phyloP scores from a whole-genome alignment of 2,113 vertebrate genomes.

The Conger conger region DNA sequence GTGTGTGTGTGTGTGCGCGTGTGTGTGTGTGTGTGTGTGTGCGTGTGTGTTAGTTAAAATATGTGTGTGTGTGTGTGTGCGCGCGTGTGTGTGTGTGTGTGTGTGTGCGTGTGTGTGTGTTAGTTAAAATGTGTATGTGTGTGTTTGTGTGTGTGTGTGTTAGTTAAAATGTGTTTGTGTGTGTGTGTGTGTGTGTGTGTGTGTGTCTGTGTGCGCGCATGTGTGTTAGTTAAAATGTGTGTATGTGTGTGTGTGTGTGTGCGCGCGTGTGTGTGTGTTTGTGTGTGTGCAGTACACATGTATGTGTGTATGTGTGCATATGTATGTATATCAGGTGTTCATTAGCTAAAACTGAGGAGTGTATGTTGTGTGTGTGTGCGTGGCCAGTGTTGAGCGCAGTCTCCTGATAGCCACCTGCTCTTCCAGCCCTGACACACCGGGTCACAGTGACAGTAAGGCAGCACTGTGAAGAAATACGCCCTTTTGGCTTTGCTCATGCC shows the following conservation, averaged over 20 bases:
- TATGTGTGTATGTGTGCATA: neutral
- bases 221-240: no score
- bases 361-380: neutral
- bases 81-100: neutral
- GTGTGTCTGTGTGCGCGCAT: neutral
- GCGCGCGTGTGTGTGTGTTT: neutral
- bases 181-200: neutral
- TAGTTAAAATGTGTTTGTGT: no score
- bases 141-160: neutral
- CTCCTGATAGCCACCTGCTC: neutral
- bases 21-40: no score
- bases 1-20: no score
- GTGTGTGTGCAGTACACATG: no score
- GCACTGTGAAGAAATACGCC: conserved; percentile 17
- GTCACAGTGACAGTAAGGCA: conserved; percentile 3
- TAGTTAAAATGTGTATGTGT: neutral
- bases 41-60: no score
- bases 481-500: conserved; percentile 17
- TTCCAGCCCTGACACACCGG: neutral
- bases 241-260: neutral
- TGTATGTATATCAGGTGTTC: no score
- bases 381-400: neutral
- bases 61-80: no score
- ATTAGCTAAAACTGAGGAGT: no score
- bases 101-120: neutral